Evolutionary conservation across 2,888 invertebrate genomes (phyloP), one percentile per base, ranked within the genome.

Genomic region (Drosophila pseudotalamancana): DNA sequence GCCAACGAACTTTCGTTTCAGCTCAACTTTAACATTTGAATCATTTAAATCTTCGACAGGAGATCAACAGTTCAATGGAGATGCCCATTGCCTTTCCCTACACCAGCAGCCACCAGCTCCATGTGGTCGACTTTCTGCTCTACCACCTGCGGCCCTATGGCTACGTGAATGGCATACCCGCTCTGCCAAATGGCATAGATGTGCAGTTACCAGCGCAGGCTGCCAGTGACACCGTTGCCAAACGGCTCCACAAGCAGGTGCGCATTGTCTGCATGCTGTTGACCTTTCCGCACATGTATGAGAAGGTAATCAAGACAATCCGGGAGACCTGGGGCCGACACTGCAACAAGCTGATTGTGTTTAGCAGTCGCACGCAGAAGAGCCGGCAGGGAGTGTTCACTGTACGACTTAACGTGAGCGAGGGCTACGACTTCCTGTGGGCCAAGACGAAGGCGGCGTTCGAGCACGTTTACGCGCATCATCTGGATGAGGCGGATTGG

Each of bases 391-490:
- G 92, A 9, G 91, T 98, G 46, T 97, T 97, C 0, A 92, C 97
- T 0, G 92, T 99, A 14, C 95, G 95, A 46, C 92, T 99, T 49
- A 94, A 96, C 3, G 96, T 98, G 0, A 91, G 93, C 6, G 99
- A 99, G 89, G 97, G 97, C 0, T 93, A 98, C 14, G 94, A 97
- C 77, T 94, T 95, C 85, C 92, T 99, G 6, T 99, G 99, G 99
- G 97, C 95, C 2, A 99, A 99, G 92, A 99, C 99, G 0, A 98
- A 98, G 91, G 96, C 95, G 70, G 98, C 98, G 0, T 98, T 97
- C 89, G 94, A 94, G 80, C 96, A 98, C 89, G 94, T 97, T 6
- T 96, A 97, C 89, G 93, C 96, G 71, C 93, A 98, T 89, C 95
- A 98, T 90, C 92, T 94, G 35, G 93, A 97, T 72, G 94, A 97